Evolutionary conservation across 2,888 invertebrate species (phyloP), one percentile per base, ranked within the genome.

Genomic region (Megaustenia siamemsis): DNA sequence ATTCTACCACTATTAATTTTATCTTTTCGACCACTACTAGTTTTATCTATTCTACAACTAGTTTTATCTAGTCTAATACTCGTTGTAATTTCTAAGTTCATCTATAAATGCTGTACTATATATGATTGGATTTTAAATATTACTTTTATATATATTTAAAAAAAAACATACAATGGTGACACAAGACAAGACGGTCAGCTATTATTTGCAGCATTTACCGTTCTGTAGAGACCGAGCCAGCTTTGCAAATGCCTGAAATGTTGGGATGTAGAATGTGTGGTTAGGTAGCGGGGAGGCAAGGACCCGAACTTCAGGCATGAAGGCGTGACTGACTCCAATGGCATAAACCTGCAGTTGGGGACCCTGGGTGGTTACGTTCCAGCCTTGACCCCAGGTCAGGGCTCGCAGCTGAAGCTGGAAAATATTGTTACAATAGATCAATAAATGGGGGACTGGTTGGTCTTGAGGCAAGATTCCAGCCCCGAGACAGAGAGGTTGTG

Each of bases 291-390:
- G 84, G 4, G 88, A 88, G 15, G 90, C 89, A 66, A 90, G 87
- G 18, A 89, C 86, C 24, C 86, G 73, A 28, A 90, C 81, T 82
- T 90, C 90, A 15, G 87, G 78, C 71, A 88, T 73, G 79, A 88
- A 82, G 24, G 90, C 89, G 53, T 89, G 83, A 77, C 88, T 86
- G 35, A 90, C 85, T 21, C 90, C 90, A 73, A 90, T 89, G 32
- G 89, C 88, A 75, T 87, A 90, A 18, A 90, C 88, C 83, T 90
- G 90, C 38, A 90, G 86, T 87, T 90, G 90, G 28, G 90, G 90
- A 69, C 90, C 90, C 24, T 82, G 66, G n/a, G 38, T 49, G 8
- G 86, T 77, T 1, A 63, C 73, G 80, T 88, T 83, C 90, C 90
- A 90, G 15, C 68, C 71, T 6, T 82, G 35, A 49, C 88, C 84